phyloP scores from a whole-genome alignment of 2,797 vertebrate species.

The Silurus lanzhouensis region DNA sequence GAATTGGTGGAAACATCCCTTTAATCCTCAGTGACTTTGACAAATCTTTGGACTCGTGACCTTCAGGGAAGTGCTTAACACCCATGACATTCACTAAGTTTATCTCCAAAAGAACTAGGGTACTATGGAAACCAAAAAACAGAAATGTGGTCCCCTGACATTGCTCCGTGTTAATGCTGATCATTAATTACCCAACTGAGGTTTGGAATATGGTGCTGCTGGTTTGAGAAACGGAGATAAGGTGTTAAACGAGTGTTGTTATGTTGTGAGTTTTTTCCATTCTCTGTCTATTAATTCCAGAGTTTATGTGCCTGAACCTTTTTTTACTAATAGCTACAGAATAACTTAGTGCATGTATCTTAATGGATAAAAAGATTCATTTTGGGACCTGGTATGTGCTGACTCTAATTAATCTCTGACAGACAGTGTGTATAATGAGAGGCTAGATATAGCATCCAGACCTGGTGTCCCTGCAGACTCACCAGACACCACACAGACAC shows the following conservation, averaged over 20 bases:
- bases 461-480: conserved; percentile 68
- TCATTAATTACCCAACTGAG: conserved; percentile 48
- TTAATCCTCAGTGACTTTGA: conserved; percentile 49
- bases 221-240: conserved; percentile 17
- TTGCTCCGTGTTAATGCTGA: conserved; percentile 34
- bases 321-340: conserved; percentile 44
- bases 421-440: conserved; percentile 69
- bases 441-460: conserved; percentile 67
- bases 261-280: neutral
- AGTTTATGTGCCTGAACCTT: conserved; percentile 13
- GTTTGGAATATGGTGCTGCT: conserved; percentile 19
- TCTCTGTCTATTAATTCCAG: neutral
- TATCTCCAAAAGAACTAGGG: conserved; percentile 27
- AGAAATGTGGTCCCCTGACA: conserved; percentile 37
- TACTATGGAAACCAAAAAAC: conserved; percentile 52
- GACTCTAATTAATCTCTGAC: conserved; percentile 71
- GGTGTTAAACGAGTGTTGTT: conserved; percentile 19
- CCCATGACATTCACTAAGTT: conserved; percentile 44
- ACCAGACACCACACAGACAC: conserved; percentile 62
- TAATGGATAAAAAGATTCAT: conserved; percentile 75
- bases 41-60: conserved; percentile 44
- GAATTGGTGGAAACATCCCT: conserved; percentile 43
- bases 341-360: conserved; percentile 14
- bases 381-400: conserved; percentile 60
- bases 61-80: conserved; percentile 50